Percentiles rank a stretch among this genome's conserved stretches.
Conservation (phyloP, 2,797 vertebrate genomes). For the Phoebastria nigripes region DNA sequence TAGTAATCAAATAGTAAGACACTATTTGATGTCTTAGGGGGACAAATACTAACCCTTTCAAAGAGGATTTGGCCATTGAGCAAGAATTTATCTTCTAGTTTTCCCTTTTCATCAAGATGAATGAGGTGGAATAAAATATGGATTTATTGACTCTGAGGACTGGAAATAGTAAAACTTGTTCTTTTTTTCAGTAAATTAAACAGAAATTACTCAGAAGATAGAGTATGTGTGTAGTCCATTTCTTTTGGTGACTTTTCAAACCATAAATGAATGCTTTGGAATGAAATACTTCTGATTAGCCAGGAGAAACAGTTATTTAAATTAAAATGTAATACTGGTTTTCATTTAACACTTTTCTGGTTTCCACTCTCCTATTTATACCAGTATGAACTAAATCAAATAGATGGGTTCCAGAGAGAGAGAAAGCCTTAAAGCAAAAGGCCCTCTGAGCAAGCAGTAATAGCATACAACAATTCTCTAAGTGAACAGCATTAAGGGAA, state of each 20-base stretch:
- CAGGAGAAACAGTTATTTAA: not conserved
- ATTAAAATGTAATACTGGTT: not conserved
- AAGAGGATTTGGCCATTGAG: not conserved
- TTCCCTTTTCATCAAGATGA: conserved; percentile 31
- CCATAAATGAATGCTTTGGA: not conserved
- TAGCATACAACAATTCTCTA: not conserved
- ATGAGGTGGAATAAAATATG: not conserved
- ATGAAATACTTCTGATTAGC: not conserved
- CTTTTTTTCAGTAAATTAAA: conserved; percentile 20
- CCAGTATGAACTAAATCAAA: not conserved
- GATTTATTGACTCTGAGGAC: conserved; percentile 20
- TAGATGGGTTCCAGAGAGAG: not conserved
- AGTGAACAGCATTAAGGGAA: not conserved
- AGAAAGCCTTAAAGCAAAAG: not conserved
- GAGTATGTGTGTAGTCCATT: not conserved
- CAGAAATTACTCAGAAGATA: not conserved
- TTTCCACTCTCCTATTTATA: not conserved
- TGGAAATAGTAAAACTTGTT: not conserved
- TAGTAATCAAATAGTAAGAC: not conserved
- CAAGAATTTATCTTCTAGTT: not conserved
- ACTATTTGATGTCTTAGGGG: not conserved
- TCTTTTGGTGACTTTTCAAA: not conserved
- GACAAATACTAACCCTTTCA: not conserved
- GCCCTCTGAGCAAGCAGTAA: not conserved
- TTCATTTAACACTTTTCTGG: not conserved